Evolutionary conservation across 1,140 invertebrate genomes (phyloP).

Genomic region (Camponotus vicinus): DNA sequence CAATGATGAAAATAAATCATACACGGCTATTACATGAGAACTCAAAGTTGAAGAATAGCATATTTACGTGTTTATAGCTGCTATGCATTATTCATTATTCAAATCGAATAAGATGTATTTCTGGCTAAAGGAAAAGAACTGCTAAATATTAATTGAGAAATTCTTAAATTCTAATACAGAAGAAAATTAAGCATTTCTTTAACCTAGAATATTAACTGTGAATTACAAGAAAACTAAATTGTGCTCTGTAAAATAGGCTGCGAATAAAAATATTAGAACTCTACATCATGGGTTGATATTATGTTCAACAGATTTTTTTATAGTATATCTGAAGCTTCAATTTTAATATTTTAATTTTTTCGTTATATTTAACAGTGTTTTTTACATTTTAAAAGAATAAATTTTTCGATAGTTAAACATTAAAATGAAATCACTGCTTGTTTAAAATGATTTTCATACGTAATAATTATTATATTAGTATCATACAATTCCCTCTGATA

Average conservation of each 20-base stretch:
- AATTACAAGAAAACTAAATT: background rate
- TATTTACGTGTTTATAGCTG: background rate
- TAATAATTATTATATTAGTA: background rate
- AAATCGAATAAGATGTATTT: background rate
- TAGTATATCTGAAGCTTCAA: background rate
- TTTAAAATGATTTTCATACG: background rate
- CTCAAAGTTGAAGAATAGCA: background rate
- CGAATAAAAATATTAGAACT: conserved; percentile 18
- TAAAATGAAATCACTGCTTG: background rate
- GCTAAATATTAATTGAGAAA: background rate
- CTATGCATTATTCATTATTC: conserved; percentile 22
- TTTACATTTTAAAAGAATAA: background rate
- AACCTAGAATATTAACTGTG: background rate
- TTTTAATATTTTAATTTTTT: background rate
- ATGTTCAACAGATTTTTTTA: background rate
- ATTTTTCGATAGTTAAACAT: background rate
- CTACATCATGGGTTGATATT: background rate
- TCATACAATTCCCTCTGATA: background rate
- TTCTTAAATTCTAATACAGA: background rate
- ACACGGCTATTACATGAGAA: background rate
- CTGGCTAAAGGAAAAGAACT: background rate
- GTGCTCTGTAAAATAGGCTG: background rate
- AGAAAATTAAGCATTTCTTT: background rate
- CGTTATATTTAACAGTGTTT: background rate
- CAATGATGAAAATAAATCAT: conserved; percentile 14